Conservation (phyloP, 2,888 invertebrate species). For the Drosophila mayaguana region DNA sequence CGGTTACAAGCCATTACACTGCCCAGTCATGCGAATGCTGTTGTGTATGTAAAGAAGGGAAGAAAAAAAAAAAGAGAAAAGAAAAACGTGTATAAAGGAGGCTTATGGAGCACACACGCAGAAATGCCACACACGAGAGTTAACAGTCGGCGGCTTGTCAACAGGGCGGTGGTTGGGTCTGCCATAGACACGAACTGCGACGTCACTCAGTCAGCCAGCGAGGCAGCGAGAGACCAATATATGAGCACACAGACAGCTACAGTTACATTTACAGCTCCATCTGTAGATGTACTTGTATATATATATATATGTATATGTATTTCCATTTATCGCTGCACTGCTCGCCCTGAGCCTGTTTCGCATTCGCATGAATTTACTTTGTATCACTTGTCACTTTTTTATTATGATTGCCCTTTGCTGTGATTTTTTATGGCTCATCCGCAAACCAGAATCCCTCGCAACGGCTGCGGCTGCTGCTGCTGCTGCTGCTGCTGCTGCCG, state of each 20-base stretch:
- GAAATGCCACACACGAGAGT: conserved; percentile 55
- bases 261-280: conserved; percentile 25
- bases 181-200: conserved; percentile 16
- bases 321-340: conserved; percentile 65
- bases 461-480: conserved; percentile 27
- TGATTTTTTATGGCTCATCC: conserved; percentile 78
- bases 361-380: conserved; percentile 82
- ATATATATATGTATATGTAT: not conserved
- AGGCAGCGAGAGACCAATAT: conserved; percentile 38
- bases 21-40: conserved; percentile 38
- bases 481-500: conserved; percentile 23
- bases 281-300: conserved; percentile 15
- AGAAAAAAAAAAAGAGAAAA: too few species aligned
- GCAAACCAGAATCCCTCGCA: conserved; percentile 40
- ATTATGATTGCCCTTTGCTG: conserved; percentile 67
- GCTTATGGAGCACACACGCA: conserved; percentile 63
- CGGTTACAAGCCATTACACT: conserved; percentile 71
- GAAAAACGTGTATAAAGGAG: conserved; percentile 44
- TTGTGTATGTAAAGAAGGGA: conserved; percentile 1
- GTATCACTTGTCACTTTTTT: conserved; percentile 82
- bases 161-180: too few species aligned
- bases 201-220: conserved; percentile 35
- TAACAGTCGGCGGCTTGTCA: conserved; percentile 51
- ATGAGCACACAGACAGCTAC: not conserved
- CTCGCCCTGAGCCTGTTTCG: conserved; percentile 56